Conservation (phyloP, 1,140 invertebrate species). For the Drosophila equinoxialis region DNA sequence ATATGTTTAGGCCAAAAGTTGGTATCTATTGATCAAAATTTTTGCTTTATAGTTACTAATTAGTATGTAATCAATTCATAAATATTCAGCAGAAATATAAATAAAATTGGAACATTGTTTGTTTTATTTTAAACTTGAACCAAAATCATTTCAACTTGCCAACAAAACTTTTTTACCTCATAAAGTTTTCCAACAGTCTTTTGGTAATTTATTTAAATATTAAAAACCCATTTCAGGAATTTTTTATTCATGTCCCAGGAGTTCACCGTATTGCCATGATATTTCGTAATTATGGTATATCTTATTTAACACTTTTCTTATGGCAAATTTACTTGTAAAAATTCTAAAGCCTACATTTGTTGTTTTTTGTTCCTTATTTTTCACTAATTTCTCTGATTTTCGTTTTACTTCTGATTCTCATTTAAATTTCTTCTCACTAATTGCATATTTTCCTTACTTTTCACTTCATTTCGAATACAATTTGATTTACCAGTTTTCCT, state of each 20-base stretch:
- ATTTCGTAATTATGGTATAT: background rate
- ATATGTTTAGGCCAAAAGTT: no score
- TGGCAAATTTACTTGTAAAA: conserved; percentile 17
- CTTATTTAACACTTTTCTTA: background rate
- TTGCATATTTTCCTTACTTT: conserved; percentile 3
- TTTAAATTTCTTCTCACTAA: background rate
- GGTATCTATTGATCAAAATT: no score
- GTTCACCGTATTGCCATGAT: background rate
- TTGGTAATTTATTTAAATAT: background rate
- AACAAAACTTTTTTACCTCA: background rate
- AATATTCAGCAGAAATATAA: no score
- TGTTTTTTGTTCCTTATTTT: conserved; percentile 22
- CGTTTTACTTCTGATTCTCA: background rate
- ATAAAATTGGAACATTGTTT: no score
- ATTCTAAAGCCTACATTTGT: conserved; percentile 13
- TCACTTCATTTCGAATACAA: conserved; percentile 4
- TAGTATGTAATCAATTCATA: no score
- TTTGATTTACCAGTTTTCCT: background rate
- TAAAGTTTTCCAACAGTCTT: background rate
- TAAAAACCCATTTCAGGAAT: background rate
- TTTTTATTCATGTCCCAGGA: background rate
- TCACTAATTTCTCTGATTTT: conserved; percentile 14
- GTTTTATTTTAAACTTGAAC: no score
- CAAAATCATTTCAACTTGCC: background rate
- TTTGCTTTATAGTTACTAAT: no score